These are phyloP conservation scores for Dinothrombium tinctorium DNA, from an alignment of 1,140 invertebrate species.

Conservation along the genomic window DNA sequence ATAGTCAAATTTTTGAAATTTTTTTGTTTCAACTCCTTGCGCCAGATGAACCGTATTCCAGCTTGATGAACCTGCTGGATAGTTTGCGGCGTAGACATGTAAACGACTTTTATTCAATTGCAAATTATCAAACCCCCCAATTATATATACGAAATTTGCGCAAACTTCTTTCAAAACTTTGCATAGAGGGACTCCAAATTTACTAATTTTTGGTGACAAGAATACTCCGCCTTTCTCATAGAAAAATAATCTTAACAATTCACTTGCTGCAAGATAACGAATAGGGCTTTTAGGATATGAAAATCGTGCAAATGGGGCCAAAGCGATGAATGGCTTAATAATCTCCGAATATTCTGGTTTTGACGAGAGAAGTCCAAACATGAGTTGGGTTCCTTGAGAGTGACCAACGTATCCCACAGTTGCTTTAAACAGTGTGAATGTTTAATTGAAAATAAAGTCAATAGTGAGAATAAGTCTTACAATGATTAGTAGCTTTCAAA, in stretches of 20 bases:
- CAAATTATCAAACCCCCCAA: neutral
- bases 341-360: slow-evolving; percentile 38
- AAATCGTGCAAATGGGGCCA: slow-evolving; percentile 38
- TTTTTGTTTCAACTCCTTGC: neutral
- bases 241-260: neutral
- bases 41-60: neutral
- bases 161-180: neutral
- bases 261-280: neutral
- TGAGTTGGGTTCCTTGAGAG: slow-evolving; percentile 35
- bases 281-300: neutral
- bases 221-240: neutral
- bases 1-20: too few species aligned
- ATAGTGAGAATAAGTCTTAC: slow-evolving; percentile 16
- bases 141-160: neutral
- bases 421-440: neutral
- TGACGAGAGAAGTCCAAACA: slow-evolving; percentile 34
- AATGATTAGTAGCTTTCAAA: slow-evolving; percentile 26
- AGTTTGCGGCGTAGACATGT: neutral
- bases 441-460: neutral
- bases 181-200: neutral
- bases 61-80: neutral
- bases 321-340: slow-evolving; percentile 26
- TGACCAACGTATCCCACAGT: slow-evolving; percentile 30
- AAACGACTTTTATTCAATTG: neutral
- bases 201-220: neutral